Evolutionary conservation across 1,140 invertebrate genomes (phyloP).

Genomic region (Drosophila nigromelanica): DNA sequence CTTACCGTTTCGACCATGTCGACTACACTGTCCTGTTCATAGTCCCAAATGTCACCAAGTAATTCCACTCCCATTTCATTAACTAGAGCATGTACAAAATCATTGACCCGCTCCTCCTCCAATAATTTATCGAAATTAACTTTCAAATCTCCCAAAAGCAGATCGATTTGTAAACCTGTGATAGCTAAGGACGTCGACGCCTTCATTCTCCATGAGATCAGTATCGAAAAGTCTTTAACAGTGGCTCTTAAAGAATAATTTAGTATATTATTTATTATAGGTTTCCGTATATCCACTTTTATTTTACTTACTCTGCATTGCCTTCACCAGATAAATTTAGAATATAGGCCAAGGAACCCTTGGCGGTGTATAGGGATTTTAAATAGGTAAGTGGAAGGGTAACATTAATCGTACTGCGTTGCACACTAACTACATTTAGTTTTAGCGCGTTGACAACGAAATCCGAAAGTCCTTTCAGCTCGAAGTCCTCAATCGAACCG

Average conservation of each 20-base stretch:
- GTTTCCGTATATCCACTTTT: not conserved
- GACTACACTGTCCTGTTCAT: conserved; percentile 45
- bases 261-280: not conserved
- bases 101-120: conserved; percentile 66
- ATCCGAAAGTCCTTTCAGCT: conserved; percentile 66
- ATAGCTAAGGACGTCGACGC: conserved; percentile 43
- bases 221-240: conserved; percentile 47
- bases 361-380: conserved; percentile 71
- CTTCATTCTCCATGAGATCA: conserved; percentile 55
- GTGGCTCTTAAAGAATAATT: conserved; percentile 32
- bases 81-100: conserved; percentile 65
- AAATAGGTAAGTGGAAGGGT: conserved; percentile 63
- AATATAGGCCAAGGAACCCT: conserved; percentile 72
- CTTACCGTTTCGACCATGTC: conserved; percentile 54
- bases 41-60: conserved; percentile 67
- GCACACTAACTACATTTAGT: conserved; percentile 19
- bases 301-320: conserved; percentile 64
- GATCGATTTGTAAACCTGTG: conserved; percentile 47
- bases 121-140: conserved; percentile 69
- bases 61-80: conserved; percentile 75
- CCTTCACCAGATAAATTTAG: conserved; percentile 72
- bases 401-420: conserved; percentile 54
- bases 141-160: conserved; percentile 57
- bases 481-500: conserved; percentile 66
- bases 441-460: conserved; percentile 52